phyloP scores from a whole-genome alignment of 2,888 invertebrate genomes.

The Dicranocentrus wangi region DNA sequence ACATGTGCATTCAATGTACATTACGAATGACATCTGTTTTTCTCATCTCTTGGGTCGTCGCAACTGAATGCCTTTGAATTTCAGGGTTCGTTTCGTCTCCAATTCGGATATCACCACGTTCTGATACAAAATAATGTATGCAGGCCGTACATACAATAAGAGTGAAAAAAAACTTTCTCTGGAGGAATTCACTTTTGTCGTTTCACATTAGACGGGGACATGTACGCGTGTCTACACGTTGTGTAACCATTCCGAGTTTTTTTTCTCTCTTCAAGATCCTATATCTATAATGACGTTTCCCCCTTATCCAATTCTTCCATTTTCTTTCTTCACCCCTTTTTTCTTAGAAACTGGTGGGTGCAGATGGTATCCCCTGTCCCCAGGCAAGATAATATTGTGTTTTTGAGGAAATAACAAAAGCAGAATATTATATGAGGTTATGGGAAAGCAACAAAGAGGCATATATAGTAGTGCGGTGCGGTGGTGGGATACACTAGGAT shows the following conservation, averaged over 20 bases:
- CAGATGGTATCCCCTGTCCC: too few relatives aligned
- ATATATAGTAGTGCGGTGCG: neutral
- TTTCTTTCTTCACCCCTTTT: neutral
- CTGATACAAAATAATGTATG: constrained; percentile 14
- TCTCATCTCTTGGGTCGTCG: constrained; percentile 33
- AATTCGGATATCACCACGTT: neutral
- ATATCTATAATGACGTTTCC: constrained; percentile 12
- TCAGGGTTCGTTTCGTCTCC: constrained; percentile 50
- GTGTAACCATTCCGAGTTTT: constrained; percentile 2
- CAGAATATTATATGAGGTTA: constrained; percentile 1
- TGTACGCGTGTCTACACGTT: constrained; percentile 6
- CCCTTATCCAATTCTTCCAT: neutral
- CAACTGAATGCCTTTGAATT: constrained; percentile 55
- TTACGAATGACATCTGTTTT: constrained; percentile 51
- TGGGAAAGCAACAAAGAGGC: constrained; percentile 4
- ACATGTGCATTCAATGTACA: constrained; percentile 47
- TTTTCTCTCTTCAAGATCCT: neutral
- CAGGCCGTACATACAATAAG: neutral
- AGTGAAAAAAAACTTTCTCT: neutral
- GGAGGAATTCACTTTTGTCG: neutral
- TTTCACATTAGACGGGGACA: neutral
- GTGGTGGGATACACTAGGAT: neutral
- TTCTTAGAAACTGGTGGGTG: neutral
- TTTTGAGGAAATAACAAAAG: neutral
- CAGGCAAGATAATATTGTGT: too few relatives aligned